Evolutionary conservation across 2,797 vertebrate species (phyloP), one percentile per base, ranked within the genome.

Genomic region (Heterohyrax brucei): DNA sequence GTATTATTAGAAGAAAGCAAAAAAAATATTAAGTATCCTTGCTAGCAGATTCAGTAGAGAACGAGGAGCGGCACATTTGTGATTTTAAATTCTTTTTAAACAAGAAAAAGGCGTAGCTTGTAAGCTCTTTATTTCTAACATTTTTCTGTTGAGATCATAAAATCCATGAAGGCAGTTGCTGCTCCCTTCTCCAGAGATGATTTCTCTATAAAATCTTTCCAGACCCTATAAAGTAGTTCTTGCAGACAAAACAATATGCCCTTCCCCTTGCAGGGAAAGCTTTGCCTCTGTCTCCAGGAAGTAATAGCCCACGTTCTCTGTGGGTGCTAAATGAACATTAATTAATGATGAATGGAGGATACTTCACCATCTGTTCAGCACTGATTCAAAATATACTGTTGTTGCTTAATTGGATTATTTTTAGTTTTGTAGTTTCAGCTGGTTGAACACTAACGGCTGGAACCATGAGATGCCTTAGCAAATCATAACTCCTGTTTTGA

Each of bases 381-480:
- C 84, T 89, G 94, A 94, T 89, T 95, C 92, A 96, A 86, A 95
- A 92, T 95, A 97, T 14, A 94, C 75, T 61, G 87, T 83, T 96
- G 91, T 83, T 87, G 80, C 75, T 95, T 97, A 96, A 95, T 96
- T 96, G 83, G 92, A 94, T 97, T 98, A 96, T 96, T 97, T 97
- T 98, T 95, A 97, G 79, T 56, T 91, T 87, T 96, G 81, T 66
- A 78, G 86, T 87, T 96, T 94, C 94, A 93, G 46, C 91, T 95
- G 86, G 68, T 28, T 89, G 83, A 96, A 89, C 86, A 89, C 62
- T 85, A 83, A 95, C 86, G 80, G 64, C 89, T 94, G 33, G 75
- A 91, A 91, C 92, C 81, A 46, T 78, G 88, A 97, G 70, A 79
- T 70, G 21, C 66, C 21, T 53, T 82, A 50, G 80, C 73, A 97